Evolutionary conservation across 1,140 invertebrate species (phyloP).

Genomic region (Drosophila pectinifera): DNA sequence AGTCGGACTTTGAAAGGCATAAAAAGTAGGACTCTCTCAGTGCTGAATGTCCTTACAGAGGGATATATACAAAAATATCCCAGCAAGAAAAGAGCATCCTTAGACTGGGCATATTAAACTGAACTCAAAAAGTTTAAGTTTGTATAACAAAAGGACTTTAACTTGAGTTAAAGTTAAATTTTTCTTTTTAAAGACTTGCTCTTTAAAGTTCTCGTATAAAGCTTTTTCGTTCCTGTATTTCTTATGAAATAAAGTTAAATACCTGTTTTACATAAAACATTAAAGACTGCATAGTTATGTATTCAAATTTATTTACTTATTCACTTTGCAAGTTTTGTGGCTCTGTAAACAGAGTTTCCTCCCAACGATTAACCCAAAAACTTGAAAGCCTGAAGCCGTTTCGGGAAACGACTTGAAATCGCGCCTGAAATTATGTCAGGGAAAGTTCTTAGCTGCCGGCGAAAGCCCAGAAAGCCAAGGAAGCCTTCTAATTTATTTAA

Average conservation of each 20-base stretch:
- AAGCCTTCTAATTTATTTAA: conserved; percentile 37
- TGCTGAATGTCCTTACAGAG: background rate
- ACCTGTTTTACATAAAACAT: background rate
- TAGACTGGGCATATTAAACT: background rate
- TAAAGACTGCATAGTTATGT: background rate
- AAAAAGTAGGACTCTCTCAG: conserved; percentile 23
- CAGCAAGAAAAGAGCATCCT: background rate
- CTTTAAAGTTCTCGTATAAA: background rate
- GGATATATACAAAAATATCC: conserved; percentile 7
- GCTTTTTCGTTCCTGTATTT: background rate
- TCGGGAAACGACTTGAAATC: conserved; percentile 19
- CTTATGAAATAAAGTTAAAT: background rate
- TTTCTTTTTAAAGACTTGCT: background rate
- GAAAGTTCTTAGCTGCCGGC: conserved; percentile 20
- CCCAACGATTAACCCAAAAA: conserved; percentile 18
- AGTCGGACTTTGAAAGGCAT: conserved; percentile 25
- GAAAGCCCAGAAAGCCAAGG: conserved; percentile 21
- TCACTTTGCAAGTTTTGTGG: background rate
- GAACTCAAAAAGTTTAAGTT: background rate
- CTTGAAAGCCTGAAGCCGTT: background rate
- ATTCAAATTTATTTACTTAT: background rate
- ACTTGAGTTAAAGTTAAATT: background rate
- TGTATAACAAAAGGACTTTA: background rate
- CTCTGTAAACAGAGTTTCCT: conserved; percentile 1
- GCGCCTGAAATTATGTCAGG: conserved; percentile 17